phyloP scores from a whole-genome alignment of 2,888 invertebrate genomes.

The Aleiodes alternator region DNA sequence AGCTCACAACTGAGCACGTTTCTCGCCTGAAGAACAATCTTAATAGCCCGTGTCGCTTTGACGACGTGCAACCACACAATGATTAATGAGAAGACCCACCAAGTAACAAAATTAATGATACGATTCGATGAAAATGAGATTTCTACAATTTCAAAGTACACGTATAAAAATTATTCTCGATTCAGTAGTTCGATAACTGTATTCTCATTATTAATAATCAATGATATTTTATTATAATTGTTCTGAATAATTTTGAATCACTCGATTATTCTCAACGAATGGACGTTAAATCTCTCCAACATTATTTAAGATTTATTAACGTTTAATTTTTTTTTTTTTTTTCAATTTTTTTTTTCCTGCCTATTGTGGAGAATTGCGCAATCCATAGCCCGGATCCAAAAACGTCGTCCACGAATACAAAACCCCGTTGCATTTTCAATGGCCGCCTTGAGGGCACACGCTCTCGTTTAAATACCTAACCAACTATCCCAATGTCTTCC shows the following conservation, averaged over 20 bases:
- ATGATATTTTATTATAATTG: neutral
- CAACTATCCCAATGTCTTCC: constrained; percentile 31
- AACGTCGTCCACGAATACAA: constrained; percentile 5
- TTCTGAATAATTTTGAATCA: constrained; percentile 4
- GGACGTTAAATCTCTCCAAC: neutral
- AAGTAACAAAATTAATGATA: constrained; percentile 44
- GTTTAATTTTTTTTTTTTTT: neutral
- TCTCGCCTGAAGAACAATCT: constrained; percentile 6
- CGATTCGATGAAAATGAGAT: constrained; percentile 19
- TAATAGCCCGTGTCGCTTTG: constrained; percentile 40
- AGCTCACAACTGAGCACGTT: neutral
- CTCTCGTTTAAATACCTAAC: constrained; percentile 54
- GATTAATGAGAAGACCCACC: constrained; percentile 39
- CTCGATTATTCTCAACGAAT: neutral
- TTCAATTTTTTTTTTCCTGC: neutral
- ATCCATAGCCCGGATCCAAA: constrained; percentile 6
- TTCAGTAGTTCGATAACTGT: constrained; percentile 25
- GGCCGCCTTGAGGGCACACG: constrained; percentile 42
- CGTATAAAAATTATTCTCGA: constrained; percentile 6
- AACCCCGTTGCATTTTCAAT: constrained; percentile 32
- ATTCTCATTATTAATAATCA: neutral
- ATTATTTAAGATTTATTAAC: no score
- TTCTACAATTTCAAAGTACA: neutral
- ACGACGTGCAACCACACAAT: constrained; percentile 36
- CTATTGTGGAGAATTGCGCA: constrained; percentile 24